A percentile compares a stretch with the other conserved stretches of the same genome.
Evolutionary conservation across 2,797 vertebrate genomes (phyloP).

Genomic region (Fistularia tabacaria): DNA sequence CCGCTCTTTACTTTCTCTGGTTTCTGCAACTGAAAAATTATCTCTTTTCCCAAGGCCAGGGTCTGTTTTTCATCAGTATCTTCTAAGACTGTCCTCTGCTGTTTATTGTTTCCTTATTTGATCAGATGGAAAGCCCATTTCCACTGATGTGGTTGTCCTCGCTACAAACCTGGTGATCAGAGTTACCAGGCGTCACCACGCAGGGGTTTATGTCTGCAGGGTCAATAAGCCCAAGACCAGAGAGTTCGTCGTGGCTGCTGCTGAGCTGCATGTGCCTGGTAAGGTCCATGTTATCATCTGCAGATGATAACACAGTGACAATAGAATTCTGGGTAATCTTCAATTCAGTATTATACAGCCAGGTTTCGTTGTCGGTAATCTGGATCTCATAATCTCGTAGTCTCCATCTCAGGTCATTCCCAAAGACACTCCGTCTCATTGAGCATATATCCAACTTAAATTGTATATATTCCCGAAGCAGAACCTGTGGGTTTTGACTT

Average conservation of each 20-base stretch:
- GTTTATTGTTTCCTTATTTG: slow-evolving; percentile 31
- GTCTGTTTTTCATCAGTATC: slow-evolving; percentile 7
- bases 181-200: slow-evolving; percentile 84
- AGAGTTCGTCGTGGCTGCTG: slow-evolving; percentile 85
- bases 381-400: too few relatives aligned
- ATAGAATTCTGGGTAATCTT: too few relatives aligned
- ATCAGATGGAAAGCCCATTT: slow-evolving; percentile 90
- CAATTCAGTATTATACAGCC: too few relatives aligned
- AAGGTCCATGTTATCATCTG: slow-evolving; percentile 40
- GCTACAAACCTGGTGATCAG: slow-evolving; percentile 91
- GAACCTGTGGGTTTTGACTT: too few relatives aligned
- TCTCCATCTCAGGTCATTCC: too few relatives aligned
- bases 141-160: slow-evolving; percentile 88
- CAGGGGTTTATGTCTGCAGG: slow-evolving; percentile 90
- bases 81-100: slow-evolving; percentile 13
- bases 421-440: too few relatives aligned
- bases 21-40: slow-evolving; percentile 41
- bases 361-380: too few relatives aligned
- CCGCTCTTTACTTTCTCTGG: slow-evolving; percentile 14
- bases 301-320: neutral
- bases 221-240: slow-evolving; percentile 93
- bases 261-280: slow-evolving; percentile 91
- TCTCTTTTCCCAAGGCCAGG: slow-evolving; percentile 9
- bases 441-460: too few relatives aligned
- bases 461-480: too few relatives aligned